Percentiles rank a stretch among this genome's conserved stretches.
These are phyloP conservation scores for Ligdia adustata DNA, from an alignment of 2,888 invertebrate genomes.

Conservation along the genomic window DNA sequence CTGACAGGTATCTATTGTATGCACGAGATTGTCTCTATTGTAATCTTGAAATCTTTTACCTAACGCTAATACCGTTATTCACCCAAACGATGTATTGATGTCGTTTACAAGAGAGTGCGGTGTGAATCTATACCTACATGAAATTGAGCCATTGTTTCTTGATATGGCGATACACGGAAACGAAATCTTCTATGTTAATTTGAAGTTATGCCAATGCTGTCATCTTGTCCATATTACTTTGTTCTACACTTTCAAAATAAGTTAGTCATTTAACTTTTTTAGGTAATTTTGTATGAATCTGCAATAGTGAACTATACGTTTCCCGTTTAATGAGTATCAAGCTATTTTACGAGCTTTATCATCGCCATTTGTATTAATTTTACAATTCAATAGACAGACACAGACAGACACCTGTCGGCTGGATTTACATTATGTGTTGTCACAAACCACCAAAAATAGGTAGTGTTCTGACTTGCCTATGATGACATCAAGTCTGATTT, in stretches of 20 bases:
- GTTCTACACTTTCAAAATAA: no score
- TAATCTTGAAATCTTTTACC: no score
- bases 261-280: no score
- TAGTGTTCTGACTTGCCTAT: not conserved
- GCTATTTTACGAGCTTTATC: slow-evolving; percentile 9
- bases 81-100: slow-evolving; percentile 41
- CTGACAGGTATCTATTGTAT: not conserved
- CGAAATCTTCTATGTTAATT: slow-evolving; percentile 1
- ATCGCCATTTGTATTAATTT: slow-evolving; percentile 14
- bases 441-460: not conserved
- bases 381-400: slow-evolving; percentile 11
- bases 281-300: slow-evolving; percentile 4
- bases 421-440: slow-evolving; percentile 1
- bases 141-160: slow-evolving; percentile 38
- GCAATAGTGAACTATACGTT: no score
- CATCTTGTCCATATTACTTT: no score
- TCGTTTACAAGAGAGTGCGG: slow-evolving; percentile 29
- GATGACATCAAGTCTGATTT: slow-evolving; percentile 8
- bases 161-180: slow-evolving; percentile 16
- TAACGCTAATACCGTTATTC: slow-evolving; percentile 37
- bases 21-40: slow-evolving; percentile 5
- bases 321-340: slow-evolving; percentile 3
- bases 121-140: slow-evolving; percentile 22
- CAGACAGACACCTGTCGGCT: no score
- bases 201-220: no score